These are phyloP conservation scores for Lordiphosa stackelbergi DNA, from an alignment of 1,140 invertebrate genomes.

Conservation along the genomic window DNA sequence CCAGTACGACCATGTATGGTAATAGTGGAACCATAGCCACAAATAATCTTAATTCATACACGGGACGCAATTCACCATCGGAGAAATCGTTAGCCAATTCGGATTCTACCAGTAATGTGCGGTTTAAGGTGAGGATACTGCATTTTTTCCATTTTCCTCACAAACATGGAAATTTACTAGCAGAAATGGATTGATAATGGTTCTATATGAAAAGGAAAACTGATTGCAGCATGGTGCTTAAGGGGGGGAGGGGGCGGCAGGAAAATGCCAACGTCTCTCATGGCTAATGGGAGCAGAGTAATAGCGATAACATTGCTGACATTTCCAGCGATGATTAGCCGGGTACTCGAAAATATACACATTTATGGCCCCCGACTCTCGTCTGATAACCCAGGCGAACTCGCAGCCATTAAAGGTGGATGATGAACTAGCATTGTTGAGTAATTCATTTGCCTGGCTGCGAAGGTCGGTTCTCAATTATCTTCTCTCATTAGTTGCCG, in stretches of 20 bases:
- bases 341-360: too few species aligned
- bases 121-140: constrained; percentile 64
- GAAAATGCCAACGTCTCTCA: neutral
- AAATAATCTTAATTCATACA: constrained; percentile 29
- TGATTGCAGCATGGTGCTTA: constrained; percentile 36
- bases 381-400: constrained; percentile 24
- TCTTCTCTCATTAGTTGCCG: constrained; percentile 19
- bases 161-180: constrained; percentile 73
- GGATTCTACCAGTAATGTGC: constrained; percentile 73
- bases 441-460: constrained; percentile 64
- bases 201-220: constrained; percentile 53
- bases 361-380: too few species aligned
- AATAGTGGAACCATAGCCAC: constrained; percentile 25
- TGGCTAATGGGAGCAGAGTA: constrained; percentile 42
- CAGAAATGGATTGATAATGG: constrained; percentile 31
- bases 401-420: constrained; percentile 13
- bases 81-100: constrained; percentile 74
- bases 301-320: constrained; percentile 53
- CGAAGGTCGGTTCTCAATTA: constrained; percentile 46
- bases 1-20: constrained; percentile 38
- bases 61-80: constrained; percentile 68
- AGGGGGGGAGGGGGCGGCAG: constrained; percentile 2
- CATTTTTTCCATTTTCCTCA: constrained; percentile 28
- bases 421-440: constrained; percentile 59
- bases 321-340: constrained; percentile 27